Conservation (phyloP, 2,797 vertebrate species). For the Linurgus olivaceus region DNA sequence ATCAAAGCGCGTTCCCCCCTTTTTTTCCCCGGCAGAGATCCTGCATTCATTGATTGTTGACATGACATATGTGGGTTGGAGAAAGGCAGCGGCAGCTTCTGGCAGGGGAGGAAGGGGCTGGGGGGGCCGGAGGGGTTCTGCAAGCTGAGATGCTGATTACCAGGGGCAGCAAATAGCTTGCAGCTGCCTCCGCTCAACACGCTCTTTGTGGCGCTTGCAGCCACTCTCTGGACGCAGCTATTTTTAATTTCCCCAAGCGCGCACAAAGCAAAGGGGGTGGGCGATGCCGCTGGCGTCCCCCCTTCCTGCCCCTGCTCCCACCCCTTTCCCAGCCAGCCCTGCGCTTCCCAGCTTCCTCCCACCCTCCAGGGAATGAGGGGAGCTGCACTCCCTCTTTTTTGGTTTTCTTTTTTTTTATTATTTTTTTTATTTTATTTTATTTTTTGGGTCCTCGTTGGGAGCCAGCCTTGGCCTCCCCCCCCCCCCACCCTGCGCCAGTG, state of each 20-base stretch:
- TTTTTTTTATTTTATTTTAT: too few species aligned
- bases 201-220: conserved; percentile 10
- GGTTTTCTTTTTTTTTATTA: background rate
- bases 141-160: conserved; percentile 20
- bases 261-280: conserved; percentile 48
- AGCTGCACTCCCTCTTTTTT: background rate
- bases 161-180: conserved; percentile 51
- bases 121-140: background rate
- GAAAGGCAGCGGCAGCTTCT: conserved; percentile 25
- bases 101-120: conserved; percentile 2
- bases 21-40: background rate
- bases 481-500: background rate
- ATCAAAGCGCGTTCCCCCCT: background rate
- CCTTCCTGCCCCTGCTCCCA: background rate
- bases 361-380: background rate
- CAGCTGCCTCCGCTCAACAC: conserved; percentile 53
- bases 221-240: conserved; percentile 62
- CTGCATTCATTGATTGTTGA: conserved; percentile 14
- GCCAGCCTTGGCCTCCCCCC: background rate
- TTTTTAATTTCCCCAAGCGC: conserved; percentile 63
- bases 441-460: background rate
- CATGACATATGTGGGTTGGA: conserved; percentile 36
- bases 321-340: background rate
- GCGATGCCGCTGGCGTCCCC: conserved; percentile 21
- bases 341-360: conserved; percentile 10